Evolutionary conservation across 2,888 invertebrate genomes (phyloP).

Genomic region (Belgica antarctica): DNA sequence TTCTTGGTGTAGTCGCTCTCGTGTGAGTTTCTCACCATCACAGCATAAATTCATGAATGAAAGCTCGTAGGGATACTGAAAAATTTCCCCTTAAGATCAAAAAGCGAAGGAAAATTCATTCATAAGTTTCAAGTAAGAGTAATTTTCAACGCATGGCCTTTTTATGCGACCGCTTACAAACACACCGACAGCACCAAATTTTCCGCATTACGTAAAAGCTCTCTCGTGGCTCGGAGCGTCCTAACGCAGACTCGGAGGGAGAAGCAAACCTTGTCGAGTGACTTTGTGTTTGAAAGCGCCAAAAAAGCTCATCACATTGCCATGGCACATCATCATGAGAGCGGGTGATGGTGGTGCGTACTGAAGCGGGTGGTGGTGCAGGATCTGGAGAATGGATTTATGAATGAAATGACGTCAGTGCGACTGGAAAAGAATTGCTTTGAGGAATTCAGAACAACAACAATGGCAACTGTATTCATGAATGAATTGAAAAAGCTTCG

Average conservation of each 20-base stretch:
- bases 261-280: background rate
- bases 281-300: background rate
- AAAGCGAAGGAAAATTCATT: conserved; percentile 23
- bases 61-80: background rate
- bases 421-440: background rate
- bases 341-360: background rate
- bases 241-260: conserved; percentile 15
- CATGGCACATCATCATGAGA: background rate
- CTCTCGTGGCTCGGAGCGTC: background rate
- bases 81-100: conserved; percentile 32
- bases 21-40: background rate
- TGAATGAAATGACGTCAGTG: conserved; percentile 40
- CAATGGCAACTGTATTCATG: background rate
- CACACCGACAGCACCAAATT: background rate
- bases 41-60: conserved; percentile 28
- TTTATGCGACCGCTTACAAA: background rate
- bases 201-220: conserved; percentile 31
- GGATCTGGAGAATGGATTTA: conserved; percentile 18
- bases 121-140: conserved; percentile 14
- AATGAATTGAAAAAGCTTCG: background rate
- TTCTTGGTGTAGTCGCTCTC: background rate
- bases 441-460: background rate
- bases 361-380: background rate
- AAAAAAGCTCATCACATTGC: background rate
- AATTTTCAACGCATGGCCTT: conserved; percentile 22